Evolutionary conservation across 2,113 vertebrate species (phyloP).

Genomic region (Cephalopholis sonnerati): DNA sequence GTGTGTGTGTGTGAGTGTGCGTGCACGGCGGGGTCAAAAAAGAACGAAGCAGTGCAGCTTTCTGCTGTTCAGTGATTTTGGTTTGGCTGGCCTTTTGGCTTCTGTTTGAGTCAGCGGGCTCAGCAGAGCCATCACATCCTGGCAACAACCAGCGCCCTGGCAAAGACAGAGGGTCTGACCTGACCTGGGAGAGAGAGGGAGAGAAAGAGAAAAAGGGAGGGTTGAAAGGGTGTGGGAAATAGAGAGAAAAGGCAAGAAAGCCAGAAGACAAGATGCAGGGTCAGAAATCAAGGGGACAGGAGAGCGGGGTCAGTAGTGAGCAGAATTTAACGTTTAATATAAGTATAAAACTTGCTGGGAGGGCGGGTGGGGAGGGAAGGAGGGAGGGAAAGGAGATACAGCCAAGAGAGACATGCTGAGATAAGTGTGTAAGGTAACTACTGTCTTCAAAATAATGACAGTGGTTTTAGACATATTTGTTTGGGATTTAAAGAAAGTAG

Average conservation of each 20-base stretch:
- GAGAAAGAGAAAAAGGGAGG: slow-evolving; percentile 2
- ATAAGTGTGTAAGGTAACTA: slow-evolving; percentile 30
- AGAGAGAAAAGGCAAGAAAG: slow-evolving; percentile 8
- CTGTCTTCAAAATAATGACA: slow-evolving; percentile 25
- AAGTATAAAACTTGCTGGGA: not conserved
- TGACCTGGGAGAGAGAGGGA: slow-evolving; percentile 28
- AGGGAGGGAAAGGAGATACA: not conserved
- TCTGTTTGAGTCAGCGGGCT: slow-evolving; percentile 69
- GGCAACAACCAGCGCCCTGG: slow-evolving; percentile 53
- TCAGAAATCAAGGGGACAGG: not conserved
- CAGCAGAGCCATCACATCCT: slow-evolving; percentile 63
- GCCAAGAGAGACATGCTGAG: not conserved
- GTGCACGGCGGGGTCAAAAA: slow-evolving; percentile 38
- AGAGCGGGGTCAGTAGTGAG: slow-evolving; percentile 13
- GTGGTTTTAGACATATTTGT: slow-evolving; percentile 32
- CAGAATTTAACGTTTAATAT: slow-evolving; percentile 4
- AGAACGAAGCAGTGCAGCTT: slow-evolving; percentile 56
- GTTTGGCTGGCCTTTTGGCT: slow-evolving; percentile 72
- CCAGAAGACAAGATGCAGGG: slow-evolving; percentile 3
- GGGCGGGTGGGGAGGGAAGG: too few relatives aligned
- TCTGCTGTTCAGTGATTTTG: slow-evolving; percentile 77
- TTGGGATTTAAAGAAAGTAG: slow-evolving; percentile 30
- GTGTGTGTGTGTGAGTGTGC: not conserved
- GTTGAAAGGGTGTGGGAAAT: slow-evolving; percentile 32
- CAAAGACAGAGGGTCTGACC: slow-evolving; percentile 54